phyloP scores from a whole-genome alignment of 2,113 vertebrate species.

The Passer domesticus region DNA sequence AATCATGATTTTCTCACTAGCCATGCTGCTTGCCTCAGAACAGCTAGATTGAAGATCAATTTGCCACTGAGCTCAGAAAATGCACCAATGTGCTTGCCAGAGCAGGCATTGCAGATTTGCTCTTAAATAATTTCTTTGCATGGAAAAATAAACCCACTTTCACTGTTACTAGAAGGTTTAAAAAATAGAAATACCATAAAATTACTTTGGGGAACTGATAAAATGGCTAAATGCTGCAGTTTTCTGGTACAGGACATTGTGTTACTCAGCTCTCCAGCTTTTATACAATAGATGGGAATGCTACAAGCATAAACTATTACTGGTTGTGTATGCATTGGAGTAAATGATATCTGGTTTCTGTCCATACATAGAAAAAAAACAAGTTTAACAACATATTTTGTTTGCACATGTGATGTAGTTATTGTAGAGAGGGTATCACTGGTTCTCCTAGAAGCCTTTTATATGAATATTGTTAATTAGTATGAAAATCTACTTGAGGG shows the following conservation, averaged over 20 bases:
- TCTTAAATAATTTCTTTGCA: not conserved
- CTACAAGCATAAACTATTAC: not conserved
- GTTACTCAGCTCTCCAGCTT: not conserved
- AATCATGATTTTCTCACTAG: not conserved
- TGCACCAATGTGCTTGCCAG: not conserved
- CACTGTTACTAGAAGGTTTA: not conserved
- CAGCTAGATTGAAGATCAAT: not conserved
- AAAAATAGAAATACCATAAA: constrained; percentile 21
- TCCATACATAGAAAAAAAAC: not conserved
- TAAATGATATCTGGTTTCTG: constrained; percentile 10
- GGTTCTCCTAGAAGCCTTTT: not conserved
- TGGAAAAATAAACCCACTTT: constrained; percentile 9
- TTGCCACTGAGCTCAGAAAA: not conserved
- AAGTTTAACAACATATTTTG: constrained; percentile 35
- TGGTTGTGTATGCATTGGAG: not conserved
- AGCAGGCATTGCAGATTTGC: not conserved
- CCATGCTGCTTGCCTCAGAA: not conserved
- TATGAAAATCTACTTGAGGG: not conserved
- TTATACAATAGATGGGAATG: constrained; percentile 2
- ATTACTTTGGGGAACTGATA: not conserved
- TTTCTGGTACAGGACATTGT: constrained; percentile 42
- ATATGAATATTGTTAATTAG: not conserved
- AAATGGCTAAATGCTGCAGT: not conserved
- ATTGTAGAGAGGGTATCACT: not conserved
- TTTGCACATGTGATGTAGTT: not conserved